These are phyloP conservation scores for Lophura swinhoii DNA, from an alignment of 2,797 vertebrate genomes.

Conservation along the genomic window DNA sequence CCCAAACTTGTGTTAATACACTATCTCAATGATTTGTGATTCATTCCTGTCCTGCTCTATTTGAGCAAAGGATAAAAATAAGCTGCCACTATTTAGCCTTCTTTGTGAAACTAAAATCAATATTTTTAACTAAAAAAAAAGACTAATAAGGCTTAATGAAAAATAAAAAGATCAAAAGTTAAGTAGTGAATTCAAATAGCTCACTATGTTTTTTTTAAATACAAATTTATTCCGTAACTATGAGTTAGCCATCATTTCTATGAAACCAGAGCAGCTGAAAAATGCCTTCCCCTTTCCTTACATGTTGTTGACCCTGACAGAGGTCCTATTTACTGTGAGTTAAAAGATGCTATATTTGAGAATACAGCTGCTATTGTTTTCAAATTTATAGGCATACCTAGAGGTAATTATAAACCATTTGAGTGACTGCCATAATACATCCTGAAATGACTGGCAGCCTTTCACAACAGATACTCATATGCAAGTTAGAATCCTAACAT, in stretches of 20 bases:
- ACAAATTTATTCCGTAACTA: background rate
- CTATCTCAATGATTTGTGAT: slow-evolving; percentile 14
- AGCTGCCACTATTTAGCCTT: background rate
- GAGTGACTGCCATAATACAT: background rate
- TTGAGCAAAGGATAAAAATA: slow-evolving; percentile 8
- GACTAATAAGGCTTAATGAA: background rate
- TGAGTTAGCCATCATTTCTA: background rate
- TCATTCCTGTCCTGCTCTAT: background rate
- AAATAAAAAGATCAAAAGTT: slow-evolving; percentile 10
- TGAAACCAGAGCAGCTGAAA: background rate
- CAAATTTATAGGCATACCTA: slow-evolving; percentile 30
- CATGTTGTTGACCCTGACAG: background rate
- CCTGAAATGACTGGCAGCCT: slow-evolving; percentile 12
- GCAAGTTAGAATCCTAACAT: background rate
- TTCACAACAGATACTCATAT: slow-evolving; percentile 16
- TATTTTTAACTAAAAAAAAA: slow-evolving; percentile 39
- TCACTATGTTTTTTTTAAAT: background rate
- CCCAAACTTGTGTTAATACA: background rate
- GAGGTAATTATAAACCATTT: slow-evolving; percentile 30
- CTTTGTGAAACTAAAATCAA: slow-evolving; percentile 28
- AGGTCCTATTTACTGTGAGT: background rate
- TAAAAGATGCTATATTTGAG: slow-evolving; percentile 26
- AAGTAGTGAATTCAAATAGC: background rate
- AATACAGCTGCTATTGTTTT: slow-evolving; percentile 39
- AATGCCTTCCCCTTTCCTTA: background rate